Evolutionary conservation across 1,140 invertebrate genomes (phyloP), one percentile per base, ranked within the genome.

Genomic region (Trypoxylus dichotomus): DNA sequence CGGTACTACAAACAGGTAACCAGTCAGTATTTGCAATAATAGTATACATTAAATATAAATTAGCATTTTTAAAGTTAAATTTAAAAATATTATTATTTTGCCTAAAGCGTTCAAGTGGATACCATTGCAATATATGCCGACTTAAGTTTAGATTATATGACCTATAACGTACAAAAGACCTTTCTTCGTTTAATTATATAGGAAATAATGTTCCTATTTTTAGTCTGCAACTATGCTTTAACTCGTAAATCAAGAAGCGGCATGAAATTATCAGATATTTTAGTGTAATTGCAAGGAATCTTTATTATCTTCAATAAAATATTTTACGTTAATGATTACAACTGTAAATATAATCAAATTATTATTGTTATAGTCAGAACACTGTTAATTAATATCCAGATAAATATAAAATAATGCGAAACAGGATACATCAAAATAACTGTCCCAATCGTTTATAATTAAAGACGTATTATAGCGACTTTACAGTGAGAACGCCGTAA

Each of bases 331-430:
- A 19, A 19, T 54, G 1, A 54, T 54, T 54, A 54, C 47, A 54
- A 54, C 47, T 54, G 47, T 54, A 54, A 54, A 54, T n/a, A 54
- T n/a, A 54, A 54, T 54, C 47, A 19, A 54, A 54, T 54, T 54
- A 54, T 54, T 54, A 54, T 54, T 54, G 15, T 54, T 54, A 54
- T 54, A 15, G 15, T 19, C 47, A 19, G 13, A 54, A 54, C 15
- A n/a, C 47, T 54, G 19, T 54, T 54, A 6, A 54, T 6, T 54
- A n/a, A n/a, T 54, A 54, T 54, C 47, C 13, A n/a, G 6, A 15
- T 54, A 54, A 54, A 0, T 8, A 5, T 54, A 54, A 54, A 54
- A 19, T 54, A 54, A 54, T 5, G 47, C 19, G 19, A 54, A 54
- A 19, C 47, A 54, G 47, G 47, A 54, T 54, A 19, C 19, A 54